Base-by-base conservation (phyloP, 2,797 vertebrate genomes). In the Eleutherodactylus coqui region DNA sequence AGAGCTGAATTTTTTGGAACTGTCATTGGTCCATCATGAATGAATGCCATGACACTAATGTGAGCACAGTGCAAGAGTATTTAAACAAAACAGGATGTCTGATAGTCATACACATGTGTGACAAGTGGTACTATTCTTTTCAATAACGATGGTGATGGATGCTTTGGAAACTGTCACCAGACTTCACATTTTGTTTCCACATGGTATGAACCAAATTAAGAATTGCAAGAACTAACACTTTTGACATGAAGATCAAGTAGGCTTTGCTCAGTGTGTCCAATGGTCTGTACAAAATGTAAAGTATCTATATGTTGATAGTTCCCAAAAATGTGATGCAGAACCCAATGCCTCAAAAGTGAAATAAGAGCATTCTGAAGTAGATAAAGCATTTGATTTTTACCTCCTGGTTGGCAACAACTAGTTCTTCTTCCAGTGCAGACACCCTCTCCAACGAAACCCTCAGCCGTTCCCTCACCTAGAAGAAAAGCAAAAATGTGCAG, bases 401-500 rank as follows among this genome's bases (percentile, higher is more conserved):
- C 98, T 99, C 98, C 95, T 99, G 96, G 95, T 98, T 99, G 95
- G 97, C 95, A 94, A 95, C 97, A 89, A 97, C 93, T 89, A 99
- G 96, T 95, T 99, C 98, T 95, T 99, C 98, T 96, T 99, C 98
- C 95, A 99, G 95, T 90, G 94, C 97, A 58, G 97, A 97, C 89
- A 99, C 98, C 94, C 98, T 97, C 95, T 99, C 98, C 92, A 99
- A 95, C 88, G 98, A 99, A 94, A 99, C 97, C 83, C 98, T 96
- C 92, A 99, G 95, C 92, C 98, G 95, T 94, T 99, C 98, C 92
- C 98, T 94, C 88, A 99, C 98, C 98, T 99, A 91, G 88, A 94
- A 93, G 89, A 93, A 93, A 89, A 91, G 93, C 84, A 92, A 93
- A 91, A 94, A 92, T 90, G 89, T 93, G 91, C 90, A 92, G 89